A percentile compares a stretch with the other conserved stretches of the same genome.
Conservation (phyloP, 2,797 vertebrate genomes). For the Aeoliscus strigatus region DNA sequence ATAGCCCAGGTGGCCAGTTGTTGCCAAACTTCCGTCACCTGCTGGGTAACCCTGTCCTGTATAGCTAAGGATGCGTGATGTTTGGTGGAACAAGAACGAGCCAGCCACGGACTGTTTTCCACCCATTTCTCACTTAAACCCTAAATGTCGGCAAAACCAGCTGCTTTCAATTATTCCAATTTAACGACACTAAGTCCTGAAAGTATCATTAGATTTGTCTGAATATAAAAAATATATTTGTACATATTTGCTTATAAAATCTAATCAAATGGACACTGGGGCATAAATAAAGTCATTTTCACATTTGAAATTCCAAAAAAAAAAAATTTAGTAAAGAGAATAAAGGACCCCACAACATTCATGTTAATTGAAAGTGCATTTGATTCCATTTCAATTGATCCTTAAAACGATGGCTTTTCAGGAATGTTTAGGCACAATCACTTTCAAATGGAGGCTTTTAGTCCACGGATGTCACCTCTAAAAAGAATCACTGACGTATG, state of each 20-base stretch:
- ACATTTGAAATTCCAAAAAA: slow-evolving; percentile 77
- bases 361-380: slow-evolving; percentile 86
- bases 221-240: slow-evolving; percentile 83
- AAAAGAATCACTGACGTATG: too few species aligned
- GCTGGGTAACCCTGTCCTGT: slow-evolving; percentile 21
- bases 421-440: slow-evolving; percentile 27
- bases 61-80: slow-evolving; percentile 14
- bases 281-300: slow-evolving; percentile 89
- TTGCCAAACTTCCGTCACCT: slow-evolving; percentile 1
- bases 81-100: slow-evolving; percentile 28
- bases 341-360: slow-evolving; percentile 77
- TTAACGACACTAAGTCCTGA: slow-evolving; percentile 55
- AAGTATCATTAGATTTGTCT: slow-evolving; percentile 76
- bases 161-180: slow-evolving; percentile 75
- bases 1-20: too few species aligned
- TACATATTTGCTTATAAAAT: slow-evolving; percentile 86
- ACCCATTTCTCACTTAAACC: slow-evolving; percentile 64
- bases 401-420: slow-evolving; percentile 24
- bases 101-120: slow-evolving; percentile 53
- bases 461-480: too few species aligned
- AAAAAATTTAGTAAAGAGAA: slow-evolving; percentile 49
- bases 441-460: slow-evolving; percentile 18
- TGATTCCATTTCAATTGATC: slow-evolving; percentile 53
- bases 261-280: slow-evolving; percentile 75
- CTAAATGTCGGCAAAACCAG: slow-evolving; percentile 91